These are phyloP conservation scores for Papilio demoleus DNA, from an alignment of 2,888 invertebrate species.

Conservation along the genomic window DNA sequence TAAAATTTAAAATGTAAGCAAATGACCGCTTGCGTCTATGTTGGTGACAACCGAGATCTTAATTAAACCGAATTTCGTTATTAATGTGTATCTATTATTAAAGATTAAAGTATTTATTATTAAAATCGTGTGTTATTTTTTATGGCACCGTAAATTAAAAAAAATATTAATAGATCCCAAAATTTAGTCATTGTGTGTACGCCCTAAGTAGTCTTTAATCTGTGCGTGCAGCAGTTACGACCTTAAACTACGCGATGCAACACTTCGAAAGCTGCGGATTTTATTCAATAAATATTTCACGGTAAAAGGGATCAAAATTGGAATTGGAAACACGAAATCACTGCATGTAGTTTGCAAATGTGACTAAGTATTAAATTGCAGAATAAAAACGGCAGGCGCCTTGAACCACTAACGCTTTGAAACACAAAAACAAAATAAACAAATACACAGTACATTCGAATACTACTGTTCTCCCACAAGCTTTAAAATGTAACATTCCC, in stretches of 20 bases:
- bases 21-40: constrained; percentile 46
- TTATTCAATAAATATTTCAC: too few relatives aligned
- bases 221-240: too few relatives aligned
- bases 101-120: constrained; percentile 73
- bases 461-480: neutral
- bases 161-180: too few relatives aligned
- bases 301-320: too few relatives aligned
- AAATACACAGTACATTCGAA: neutral
- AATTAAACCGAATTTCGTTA: constrained; percentile 67
- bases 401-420: neutral
- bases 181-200: too few relatives aligned
- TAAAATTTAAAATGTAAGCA: constrained; percentile 38
- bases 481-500: neutral
- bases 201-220: too few relatives aligned
- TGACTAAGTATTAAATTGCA: neutral
- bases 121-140: constrained; percentile 54
- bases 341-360: too few relatives aligned
- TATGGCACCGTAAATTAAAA: too few relatives aligned
- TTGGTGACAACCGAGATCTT: constrained; percentile 51
- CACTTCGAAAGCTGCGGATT: too few relatives aligned
- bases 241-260: too few relatives aligned
- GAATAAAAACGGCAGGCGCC: neutral
- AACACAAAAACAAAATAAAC: neutral
- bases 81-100: constrained; percentile 66
- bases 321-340: too few relatives aligned